Evolutionary conservation across 2,888 invertebrate genomes (phyloP), one percentile per base, ranked within the genome.

Genomic region (Corbicula japonica): DNA sequence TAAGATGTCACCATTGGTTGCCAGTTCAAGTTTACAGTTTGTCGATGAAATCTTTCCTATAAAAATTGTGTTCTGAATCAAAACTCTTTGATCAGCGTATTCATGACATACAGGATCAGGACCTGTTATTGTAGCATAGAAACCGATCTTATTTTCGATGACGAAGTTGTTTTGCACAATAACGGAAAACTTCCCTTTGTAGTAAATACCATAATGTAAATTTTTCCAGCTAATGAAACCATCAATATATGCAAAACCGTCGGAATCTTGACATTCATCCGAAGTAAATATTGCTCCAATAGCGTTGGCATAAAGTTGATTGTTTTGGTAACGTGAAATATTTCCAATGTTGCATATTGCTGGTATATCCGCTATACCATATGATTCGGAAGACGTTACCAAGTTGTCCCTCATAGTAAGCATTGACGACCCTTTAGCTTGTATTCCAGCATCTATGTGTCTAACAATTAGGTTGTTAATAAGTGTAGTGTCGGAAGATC

Each of bases 191-290:
- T 8, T 2, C 30, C 74, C 75, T 23, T 87, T 72, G 52, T 85
- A 82, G 65, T 91, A 93, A 5, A 92, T 52, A 1, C 92, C 92
- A 76, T 73, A 89, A 62, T 92, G 90, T 32, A 71, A 80, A 63
- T 77, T 85, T 65, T 89, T 91, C 86, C 87, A 90, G 2, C 86
- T 50, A 3, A 78, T 77, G 68, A 92, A 91, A 23, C 86, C 87
- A 5, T 85, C 70, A 5, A 86, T 76, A 48, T 81, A 77, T 1
- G 83, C 76, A 66, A 92, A 92, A 8, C 60, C 73, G n/a, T 60
- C 35, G 18, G 54, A 23, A 6, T 34, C 34, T 18, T 52, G 23
- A 18, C 32, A 4, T 18, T 62, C 71, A 2, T 12, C 62, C 18
- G 72, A 68, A 3, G 68, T n/a, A 1, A 77, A 34, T 1, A 71